Evolutionary conservation across 1,140 invertebrate species (phyloP), one percentile per base, ranked within the genome.

Genomic region (Drosophila quadrilineata): DNA sequence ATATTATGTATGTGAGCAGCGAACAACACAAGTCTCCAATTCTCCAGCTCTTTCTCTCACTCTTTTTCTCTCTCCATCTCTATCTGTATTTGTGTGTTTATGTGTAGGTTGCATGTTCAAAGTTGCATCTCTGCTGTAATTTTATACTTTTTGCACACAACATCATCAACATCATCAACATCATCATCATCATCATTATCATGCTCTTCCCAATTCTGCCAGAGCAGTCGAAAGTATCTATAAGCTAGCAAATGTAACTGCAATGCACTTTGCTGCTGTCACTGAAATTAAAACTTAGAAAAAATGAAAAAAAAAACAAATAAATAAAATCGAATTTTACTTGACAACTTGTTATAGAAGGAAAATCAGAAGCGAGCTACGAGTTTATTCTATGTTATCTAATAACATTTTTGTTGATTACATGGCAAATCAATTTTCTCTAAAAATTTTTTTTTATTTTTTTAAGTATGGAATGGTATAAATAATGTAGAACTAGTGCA

Each of bases 81-180:
- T 49, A 5, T 12, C 21, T 29, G 6, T 24, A 28, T 16, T 6
- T 33, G 4, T n/a, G 14, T 46, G 12, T 12, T 12, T 6, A 26
- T 35, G 41, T 17, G 49, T 40, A n/a, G n/a, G n/a, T 40, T 56
- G 31, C 59, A 56, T 46, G 52, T 33, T 57, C 24, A 17, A 26
- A 26, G 54, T 19, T 60, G 63, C 63, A 56, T 69, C 71, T 68
- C 53, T 73, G 66, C 35, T 48, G 74, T 76, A 76, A 76, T 76
- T 76, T 76, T 73, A 76, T 76, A 72, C 68, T 58, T 68, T 53
- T 50, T 72, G 4, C 57, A 53, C 46, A 50, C 22, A 48, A 24
- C 49, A 31, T 45, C 12, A 16, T 33, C 59, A 21, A 9, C 56
- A 69, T 0, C 10, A 45, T 68, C 0, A 4, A 19, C 41, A 5